These are phyloP conservation scores for Schizopygopsis malacanthus DNA, from an alignment of 2,797 vertebrate species.

Conservation along the genomic window DNA sequence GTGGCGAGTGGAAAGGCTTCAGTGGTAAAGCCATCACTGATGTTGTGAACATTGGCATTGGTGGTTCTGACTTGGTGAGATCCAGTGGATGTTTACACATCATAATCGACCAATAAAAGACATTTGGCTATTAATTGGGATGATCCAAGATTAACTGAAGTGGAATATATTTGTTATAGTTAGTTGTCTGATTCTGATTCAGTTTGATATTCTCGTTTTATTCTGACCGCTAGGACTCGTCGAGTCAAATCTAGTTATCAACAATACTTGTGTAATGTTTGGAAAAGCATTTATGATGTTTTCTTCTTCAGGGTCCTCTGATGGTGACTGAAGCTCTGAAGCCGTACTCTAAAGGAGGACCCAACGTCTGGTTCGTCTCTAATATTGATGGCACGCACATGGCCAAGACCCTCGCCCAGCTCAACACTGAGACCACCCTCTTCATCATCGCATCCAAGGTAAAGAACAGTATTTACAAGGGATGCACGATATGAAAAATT, in stretches of 20 bases:
- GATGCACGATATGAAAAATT: too few relatives aligned
- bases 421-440: constrained; percentile 90
- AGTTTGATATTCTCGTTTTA: neutral
- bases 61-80: constrained; percentile 92
- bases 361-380: constrained; percentile 95
- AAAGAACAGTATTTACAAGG: neutral
- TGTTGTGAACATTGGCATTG: constrained; percentile 95
- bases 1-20: constrained; percentile 95
- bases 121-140: too few relatives aligned
- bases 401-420: constrained; percentile 89
- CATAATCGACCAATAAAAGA: neutral
- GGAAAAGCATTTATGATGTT: neutral
- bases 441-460: constrained; percentile 99
- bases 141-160: neutral
- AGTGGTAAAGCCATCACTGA: constrained; percentile 93
- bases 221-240: neutral
- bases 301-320: constrained; percentile 86
- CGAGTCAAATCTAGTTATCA: neutral
- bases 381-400: constrained; percentile 98
- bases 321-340: constrained; percentile 99
- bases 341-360: constrained; percentile 90
- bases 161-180: neutral
- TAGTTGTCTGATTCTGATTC: too few relatives aligned
- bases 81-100: neutral
- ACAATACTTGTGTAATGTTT: neutral